Conservation (phyloP, 2,113 vertebrate species). For the Mustela lutreola region DNA sequence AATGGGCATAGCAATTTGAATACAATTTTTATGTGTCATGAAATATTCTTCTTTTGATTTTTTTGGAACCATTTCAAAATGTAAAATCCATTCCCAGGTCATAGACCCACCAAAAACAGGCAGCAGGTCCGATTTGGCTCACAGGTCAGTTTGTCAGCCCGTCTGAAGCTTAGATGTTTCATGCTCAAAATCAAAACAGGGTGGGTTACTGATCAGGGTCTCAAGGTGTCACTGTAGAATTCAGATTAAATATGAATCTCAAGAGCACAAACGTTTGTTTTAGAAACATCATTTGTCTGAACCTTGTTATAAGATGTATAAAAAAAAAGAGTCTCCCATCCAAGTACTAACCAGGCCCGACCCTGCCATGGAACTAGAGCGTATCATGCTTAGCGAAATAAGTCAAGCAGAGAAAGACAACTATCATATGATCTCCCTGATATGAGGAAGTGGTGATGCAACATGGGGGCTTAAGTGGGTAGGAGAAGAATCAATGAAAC, state of each 20-base stretch:
- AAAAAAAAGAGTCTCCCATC: neutral
- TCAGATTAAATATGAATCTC: slow-evolving; percentile 30
- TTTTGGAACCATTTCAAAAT: neutral
- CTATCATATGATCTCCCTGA: no score
- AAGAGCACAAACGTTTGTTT: neutral
- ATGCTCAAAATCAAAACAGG: neutral
- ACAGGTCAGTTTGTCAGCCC: neutral
- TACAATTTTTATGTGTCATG: neutral
- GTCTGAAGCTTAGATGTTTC: neutral
- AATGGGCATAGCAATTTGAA: neutral
- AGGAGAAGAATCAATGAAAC: no score
- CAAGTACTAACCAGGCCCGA: no score
- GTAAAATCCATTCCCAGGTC: neutral
- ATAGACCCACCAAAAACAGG: neutral
- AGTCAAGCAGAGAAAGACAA: no score
- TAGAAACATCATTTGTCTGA: neutral
- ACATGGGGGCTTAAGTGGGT: no score
- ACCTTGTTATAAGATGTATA: neutral
- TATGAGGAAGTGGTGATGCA: no score
- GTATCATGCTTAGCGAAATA: no score
- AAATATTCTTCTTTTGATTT: neutral
- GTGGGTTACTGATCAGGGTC: neutral
- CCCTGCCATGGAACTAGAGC: no score
- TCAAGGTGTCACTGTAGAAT: neutral
- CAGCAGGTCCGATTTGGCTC: neutral